Conservation (phyloP, 2,797 vertebrate genomes). For the Chaunax sp. region DNA sequence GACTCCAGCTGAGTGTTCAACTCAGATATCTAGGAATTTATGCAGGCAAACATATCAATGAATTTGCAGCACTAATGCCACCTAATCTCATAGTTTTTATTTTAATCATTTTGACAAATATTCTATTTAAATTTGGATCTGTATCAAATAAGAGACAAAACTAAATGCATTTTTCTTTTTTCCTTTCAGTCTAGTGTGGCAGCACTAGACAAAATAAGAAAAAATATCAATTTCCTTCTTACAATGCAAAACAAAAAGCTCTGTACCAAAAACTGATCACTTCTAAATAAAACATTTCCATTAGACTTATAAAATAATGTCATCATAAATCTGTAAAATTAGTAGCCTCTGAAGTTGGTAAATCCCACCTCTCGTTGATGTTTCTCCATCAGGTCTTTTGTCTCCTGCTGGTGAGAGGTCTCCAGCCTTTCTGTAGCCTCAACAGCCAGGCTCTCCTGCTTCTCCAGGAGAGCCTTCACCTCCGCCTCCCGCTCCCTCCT, state of each 20-base stretch:
- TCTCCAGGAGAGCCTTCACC: slow-evolving; percentile 67
- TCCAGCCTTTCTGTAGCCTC: slow-evolving; percentile 63
- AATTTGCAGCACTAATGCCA: neutral
- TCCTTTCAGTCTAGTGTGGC: too few species aligned
- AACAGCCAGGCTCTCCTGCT: slow-evolving; percentile 57
- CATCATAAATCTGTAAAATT: neutral
- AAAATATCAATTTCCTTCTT: too few species aligned
- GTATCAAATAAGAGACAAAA: neutral
- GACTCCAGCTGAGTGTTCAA: slow-evolving; percentile 74
- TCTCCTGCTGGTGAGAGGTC: slow-evolving; percentile 68
- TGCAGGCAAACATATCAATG: slow-evolving; percentile 2
- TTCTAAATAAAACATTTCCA: too few species aligned
- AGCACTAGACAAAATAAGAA: too few species aligned
- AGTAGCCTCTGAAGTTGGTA: neutral
- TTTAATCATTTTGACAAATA: neutral
- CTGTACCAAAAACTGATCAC: too few species aligned
- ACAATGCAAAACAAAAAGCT: too few species aligned
- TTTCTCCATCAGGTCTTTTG: slow-evolving; percentile 67
- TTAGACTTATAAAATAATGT: too few species aligned
- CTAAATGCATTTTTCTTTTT: too few species aligned
- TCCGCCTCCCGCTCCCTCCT: slow-evolving; percentile 67
- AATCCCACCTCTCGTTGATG: slow-evolving; percentile 76
- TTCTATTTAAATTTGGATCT: neutral
- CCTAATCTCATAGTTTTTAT: too few species aligned
- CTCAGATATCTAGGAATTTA: slow-evolving; percentile 78